These are phyloP conservation scores for Glossophaga mutica DNA, from an alignment of 2,797 vertebrate genomes.

Conservation along the genomic window DNA sequence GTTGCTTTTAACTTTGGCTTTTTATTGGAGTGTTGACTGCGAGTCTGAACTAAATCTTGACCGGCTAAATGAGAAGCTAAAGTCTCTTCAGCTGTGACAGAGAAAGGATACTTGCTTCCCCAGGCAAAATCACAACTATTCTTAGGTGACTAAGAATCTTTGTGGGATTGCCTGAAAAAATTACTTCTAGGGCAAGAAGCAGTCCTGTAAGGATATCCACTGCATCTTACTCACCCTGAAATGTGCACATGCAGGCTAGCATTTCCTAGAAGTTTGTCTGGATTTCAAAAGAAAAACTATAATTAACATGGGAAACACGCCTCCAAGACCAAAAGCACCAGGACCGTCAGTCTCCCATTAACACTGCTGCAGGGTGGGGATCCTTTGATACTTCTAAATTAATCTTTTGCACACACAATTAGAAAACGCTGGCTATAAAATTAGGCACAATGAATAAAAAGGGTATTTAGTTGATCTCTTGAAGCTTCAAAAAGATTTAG, in stretches of 20 bases:
- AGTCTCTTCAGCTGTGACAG: background rate
- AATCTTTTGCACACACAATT: background rate
- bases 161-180: background rate
- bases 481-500: background rate
- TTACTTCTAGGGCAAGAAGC: too few species aligned
- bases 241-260: too few species aligned
- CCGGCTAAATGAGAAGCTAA: background rate
- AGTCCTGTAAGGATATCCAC: background rate
- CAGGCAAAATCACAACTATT: background rate
- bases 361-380: background rate
- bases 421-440: background rate
- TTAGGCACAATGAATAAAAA: background rate
- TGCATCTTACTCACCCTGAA: background rate
- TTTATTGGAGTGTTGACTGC: background rate
- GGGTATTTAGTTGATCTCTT: background rate
- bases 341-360: background rate
- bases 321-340: background rate
- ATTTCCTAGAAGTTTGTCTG: background rate
- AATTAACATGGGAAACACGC: background rate
- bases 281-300: background rate
- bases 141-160: background rate
- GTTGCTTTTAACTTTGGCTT: background rate
- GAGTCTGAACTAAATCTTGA: background rate
- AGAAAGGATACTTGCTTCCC: background rate
- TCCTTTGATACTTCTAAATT: background rate